Conservation (phyloP, 2,888 invertebrate genomes). For the Germaria angustata region DNA sequence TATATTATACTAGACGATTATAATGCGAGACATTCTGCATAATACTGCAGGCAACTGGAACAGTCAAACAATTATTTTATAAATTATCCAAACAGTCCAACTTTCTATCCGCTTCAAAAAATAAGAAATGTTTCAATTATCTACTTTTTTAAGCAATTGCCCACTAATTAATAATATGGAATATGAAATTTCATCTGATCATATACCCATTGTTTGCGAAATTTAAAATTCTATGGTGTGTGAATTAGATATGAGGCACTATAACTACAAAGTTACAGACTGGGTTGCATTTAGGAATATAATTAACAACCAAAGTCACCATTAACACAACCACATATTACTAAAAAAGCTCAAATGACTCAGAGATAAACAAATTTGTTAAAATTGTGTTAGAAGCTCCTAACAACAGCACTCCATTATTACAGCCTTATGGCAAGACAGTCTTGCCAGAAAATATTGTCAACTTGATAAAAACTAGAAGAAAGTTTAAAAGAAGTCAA, state of each 20-base stretch:
- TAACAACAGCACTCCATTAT: background rate
- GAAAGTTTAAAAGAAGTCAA: slow-evolving; percentile 13
- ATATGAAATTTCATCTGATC: slow-evolving; percentile 15
- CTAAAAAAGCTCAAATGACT: background rate
- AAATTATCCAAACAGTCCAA: background rate
- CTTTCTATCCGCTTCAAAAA: slow-evolving; percentile 16
- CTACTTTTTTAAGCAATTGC: slow-evolving; percentile 3
- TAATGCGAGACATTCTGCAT: no score
- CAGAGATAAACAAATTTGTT: background rate
- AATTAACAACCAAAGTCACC: background rate
- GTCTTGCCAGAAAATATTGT: background rate
- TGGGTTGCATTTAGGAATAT: slow-evolving; percentile 1
- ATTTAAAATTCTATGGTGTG: background rate
- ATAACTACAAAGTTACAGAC: slow-evolving; percentile 4
- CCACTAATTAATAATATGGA: background rate
- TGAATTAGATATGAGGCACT: background rate
- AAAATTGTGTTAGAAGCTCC: background rate
- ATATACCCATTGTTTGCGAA: background rate
- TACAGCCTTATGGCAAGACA: background rate
- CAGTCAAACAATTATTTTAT: slow-evolving; percentile 20
- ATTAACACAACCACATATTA: background rate
- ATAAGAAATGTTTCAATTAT: slow-evolving; percentile 4
- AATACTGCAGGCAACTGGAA: background rate
- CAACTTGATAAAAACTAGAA: slow-evolving; percentile 6
- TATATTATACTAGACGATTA: no score